Conservation (phyloP, 2,113 vertebrate species). For the Delphinapterus leucas region DNA sequence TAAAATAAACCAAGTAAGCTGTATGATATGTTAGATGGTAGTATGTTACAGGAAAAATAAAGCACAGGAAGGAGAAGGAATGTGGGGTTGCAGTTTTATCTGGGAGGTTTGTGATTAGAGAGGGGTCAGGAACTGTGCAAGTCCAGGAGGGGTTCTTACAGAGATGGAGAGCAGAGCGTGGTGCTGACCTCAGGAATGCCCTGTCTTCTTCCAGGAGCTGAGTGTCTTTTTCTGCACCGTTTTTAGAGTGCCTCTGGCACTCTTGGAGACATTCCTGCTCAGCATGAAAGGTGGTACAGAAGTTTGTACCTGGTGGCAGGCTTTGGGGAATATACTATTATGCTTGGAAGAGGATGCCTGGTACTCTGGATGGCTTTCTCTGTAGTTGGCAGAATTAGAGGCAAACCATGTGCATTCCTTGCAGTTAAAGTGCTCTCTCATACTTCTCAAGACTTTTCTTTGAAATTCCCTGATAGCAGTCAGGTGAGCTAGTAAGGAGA, state of each 20-base stretch:
- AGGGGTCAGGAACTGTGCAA: background rate
- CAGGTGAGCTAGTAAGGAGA: background rate
- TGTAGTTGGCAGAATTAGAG: conserved; percentile 14
- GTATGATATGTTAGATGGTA: background rate
- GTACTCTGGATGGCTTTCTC: conserved; percentile 32
- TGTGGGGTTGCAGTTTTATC: background rate
- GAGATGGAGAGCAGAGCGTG: background rate
- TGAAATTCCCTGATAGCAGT: background rate
- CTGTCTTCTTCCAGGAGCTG: background rate
- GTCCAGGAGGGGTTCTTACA: background rate
- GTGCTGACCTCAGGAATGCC: background rate
- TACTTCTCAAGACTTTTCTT: conserved; percentile 4
- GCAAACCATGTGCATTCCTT: background rate
- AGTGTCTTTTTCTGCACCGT: background rate
- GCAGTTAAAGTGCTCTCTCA: background rate
- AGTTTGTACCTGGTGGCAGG: conserved; percentile 28
- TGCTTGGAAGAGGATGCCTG: background rate
- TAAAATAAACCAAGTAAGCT: background rate
- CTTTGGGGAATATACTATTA: conserved; percentile 12
- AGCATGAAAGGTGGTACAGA: background rate
- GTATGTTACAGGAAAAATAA: background rate
- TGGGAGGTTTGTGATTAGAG: background rate
- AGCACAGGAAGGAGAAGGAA: background rate
- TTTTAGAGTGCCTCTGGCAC: background rate
- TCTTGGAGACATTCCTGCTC: conserved; percentile 17